Evolutionary conservation across 1,140 invertebrate genomes (phyloP).

Genomic region (Achroia grisella): DNA sequence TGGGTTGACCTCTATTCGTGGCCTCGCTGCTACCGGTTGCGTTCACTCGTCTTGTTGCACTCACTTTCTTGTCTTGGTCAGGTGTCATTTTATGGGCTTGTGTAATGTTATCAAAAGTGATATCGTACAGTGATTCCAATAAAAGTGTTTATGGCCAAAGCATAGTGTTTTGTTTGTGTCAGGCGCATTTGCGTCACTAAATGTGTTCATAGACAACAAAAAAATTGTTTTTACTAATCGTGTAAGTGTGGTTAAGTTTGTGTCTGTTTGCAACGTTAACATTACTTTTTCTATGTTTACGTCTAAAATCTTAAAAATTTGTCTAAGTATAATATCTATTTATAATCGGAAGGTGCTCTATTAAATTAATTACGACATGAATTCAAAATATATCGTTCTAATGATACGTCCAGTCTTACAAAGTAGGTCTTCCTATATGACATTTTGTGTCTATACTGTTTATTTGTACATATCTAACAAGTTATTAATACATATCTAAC

Average conservation of each 20-base stretch:
- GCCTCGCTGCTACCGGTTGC: constrained; percentile 57
- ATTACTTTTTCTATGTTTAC: no score
- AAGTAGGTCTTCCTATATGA: no score
- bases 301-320: no score
- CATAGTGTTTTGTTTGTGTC: constrained; percentile 2
- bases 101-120: constrained; percentile 42
- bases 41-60: constrained; percentile 56
- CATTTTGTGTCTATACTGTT: no score
- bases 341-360: no score
- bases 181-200: constrained; percentile 1
- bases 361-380: no score
- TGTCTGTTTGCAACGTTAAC: no score
- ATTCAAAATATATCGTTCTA: no score
- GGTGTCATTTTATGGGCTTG: constrained; percentile 58
- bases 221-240: constrained; percentile 1
- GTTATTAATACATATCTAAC: no score
- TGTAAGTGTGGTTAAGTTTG: background rate
- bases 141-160: constrained; percentile 13
- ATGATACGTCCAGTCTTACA: no score
- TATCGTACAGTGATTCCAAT: constrained; percentile 20
- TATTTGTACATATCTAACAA: no score
- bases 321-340: no score
- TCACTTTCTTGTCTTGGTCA: constrained; percentile 66
- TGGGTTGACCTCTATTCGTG: constrained; percentile 55
- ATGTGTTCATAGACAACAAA: constrained; percentile 5